A percentile compares a stretch with the other conserved stretches of the same genome.
These are phyloP conservation scores for Balanococcus diminutus DNA, from an alignment of 2,888 invertebrate species.

Conservation along the genomic window DNA sequence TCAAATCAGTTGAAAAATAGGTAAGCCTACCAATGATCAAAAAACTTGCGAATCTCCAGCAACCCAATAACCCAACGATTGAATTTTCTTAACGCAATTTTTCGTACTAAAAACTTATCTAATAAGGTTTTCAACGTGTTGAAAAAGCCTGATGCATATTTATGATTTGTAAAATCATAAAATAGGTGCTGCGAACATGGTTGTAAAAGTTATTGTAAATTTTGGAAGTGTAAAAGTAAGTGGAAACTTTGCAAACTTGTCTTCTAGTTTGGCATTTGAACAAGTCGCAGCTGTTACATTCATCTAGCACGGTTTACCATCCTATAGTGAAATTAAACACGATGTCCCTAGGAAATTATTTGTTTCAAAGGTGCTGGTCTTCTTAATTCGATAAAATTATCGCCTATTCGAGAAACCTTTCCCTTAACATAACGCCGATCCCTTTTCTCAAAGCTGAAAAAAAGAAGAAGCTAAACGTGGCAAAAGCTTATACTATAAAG, in stretches of 20 bases:
- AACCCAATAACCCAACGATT: neutral
- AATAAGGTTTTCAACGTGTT: neutral
- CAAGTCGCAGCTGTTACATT: constrained; percentile 47
- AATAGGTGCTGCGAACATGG: constrained; percentile 25
- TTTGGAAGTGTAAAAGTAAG: constrained; percentile 30
- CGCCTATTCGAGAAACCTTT: neutral
- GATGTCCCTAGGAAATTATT: constrained; percentile 19
- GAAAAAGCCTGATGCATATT: neutral
- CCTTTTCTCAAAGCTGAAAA: neutral
- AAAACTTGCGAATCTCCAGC: too few relatives aligned
- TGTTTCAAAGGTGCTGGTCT: constrained; percentile 2
- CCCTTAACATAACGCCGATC: neutral
- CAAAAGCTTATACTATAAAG: neutral
- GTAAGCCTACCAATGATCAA: too few relatives aligned
- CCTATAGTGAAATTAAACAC: constrained; percentile 40
- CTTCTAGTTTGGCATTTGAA: constrained; percentile 42
- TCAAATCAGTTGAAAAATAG: too few relatives aligned
- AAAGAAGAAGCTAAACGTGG: neutral
- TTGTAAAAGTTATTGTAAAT: constrained; percentile 28
- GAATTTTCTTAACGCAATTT: neutral
- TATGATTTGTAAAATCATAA: constrained; percentile 32
- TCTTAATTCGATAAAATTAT: constrained; percentile 34
- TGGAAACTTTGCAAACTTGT: constrained; percentile 43
- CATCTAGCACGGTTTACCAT: constrained; percentile 6
- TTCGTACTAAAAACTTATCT: neutral